Conservation (phyloP, 1,140 invertebrate genomes). For the Hestina assimilis region DNA sequence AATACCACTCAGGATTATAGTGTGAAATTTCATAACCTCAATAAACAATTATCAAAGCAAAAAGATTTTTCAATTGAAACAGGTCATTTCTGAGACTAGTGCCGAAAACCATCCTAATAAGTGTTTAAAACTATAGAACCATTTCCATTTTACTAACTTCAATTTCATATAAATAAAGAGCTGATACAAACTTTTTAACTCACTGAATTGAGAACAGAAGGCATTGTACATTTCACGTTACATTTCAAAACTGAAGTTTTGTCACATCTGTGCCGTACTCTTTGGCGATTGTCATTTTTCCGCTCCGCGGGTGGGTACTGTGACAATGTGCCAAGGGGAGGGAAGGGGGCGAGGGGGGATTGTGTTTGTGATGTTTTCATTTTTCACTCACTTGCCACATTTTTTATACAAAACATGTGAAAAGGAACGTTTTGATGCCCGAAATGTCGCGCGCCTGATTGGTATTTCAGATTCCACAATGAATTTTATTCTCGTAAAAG, state of each 20-base stretch:
- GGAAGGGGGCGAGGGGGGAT: slow-evolving; percentile 14
- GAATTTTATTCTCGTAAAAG: slow-evolving; percentile 1
- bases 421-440: slow-evolving; percentile 40
- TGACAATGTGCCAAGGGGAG: slow-evolving; percentile 47
- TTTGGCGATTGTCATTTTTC: slow-evolving; percentile 54
- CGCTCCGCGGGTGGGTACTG: slow-evolving; percentile 44
- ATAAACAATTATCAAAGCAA: no score
- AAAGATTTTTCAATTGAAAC: no score
- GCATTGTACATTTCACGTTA: background rate
- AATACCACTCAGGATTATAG: no score
- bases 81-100: no score
- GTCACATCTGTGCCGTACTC: slow-evolving; percentile 23
- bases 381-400: slow-evolving; percentile 56
- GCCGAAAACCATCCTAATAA: no score
- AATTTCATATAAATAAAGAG: background rate
- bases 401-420: slow-evolving; percentile 46
- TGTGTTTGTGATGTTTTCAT: slow-evolving; percentile 63
- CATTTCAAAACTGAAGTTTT: slow-evolving; percentile 3
- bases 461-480: slow-evolving; percentile 18
- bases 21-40: no score
- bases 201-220: background rate
- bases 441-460: slow-evolving; percentile 14
- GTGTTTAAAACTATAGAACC: no score
- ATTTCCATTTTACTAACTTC: no score
- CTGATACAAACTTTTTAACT: background rate